Conservation (phyloP, 2,113 vertebrate species). For the Nannospalax galili region DNA sequence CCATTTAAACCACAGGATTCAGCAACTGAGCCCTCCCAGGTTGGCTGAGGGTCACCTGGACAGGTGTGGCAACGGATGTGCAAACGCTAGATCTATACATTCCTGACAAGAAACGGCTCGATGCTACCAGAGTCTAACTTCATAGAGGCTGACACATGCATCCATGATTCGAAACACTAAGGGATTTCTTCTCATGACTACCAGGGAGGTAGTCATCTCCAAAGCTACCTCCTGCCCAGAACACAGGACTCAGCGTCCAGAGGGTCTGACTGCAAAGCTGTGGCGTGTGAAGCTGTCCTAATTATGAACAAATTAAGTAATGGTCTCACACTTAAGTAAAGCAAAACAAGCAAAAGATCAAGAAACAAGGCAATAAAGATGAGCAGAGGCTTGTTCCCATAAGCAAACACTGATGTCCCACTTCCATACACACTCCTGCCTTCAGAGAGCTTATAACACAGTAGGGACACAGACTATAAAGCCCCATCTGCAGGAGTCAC, state of each 20-base stretch:
- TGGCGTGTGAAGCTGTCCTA: conserved; percentile 58
- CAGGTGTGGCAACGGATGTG: not conserved
- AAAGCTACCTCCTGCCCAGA: not conserved
- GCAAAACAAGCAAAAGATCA: conserved; percentile 3
- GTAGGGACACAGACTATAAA: not conserved
- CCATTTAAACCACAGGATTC: not conserved
- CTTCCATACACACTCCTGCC: not conserved
- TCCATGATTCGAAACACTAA: not conserved
- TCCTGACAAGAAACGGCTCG: not conserved
- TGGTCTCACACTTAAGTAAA: conserved; percentile 68
- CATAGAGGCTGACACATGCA: not conserved
- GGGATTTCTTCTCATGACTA: not conserved
- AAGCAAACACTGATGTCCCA: not conserved
- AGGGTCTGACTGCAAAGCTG: conserved; percentile 28
- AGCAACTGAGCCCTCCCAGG: not conserved
- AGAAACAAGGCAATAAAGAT: not conserved
- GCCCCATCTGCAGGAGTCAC: not conserved
- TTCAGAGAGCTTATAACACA: not conserved
- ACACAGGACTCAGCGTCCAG: not conserved
- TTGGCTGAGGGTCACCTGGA: not conserved
- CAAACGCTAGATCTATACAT: not conserved
- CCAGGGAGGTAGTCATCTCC: not conserved
- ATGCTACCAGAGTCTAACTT: not conserved
- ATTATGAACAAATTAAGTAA: conserved; percentile 63
- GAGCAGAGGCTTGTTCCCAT: not conserved